phyloP scores from a whole-genome alignment of 2,888 invertebrate genomes.

The Onchidella celtica region DNA sequence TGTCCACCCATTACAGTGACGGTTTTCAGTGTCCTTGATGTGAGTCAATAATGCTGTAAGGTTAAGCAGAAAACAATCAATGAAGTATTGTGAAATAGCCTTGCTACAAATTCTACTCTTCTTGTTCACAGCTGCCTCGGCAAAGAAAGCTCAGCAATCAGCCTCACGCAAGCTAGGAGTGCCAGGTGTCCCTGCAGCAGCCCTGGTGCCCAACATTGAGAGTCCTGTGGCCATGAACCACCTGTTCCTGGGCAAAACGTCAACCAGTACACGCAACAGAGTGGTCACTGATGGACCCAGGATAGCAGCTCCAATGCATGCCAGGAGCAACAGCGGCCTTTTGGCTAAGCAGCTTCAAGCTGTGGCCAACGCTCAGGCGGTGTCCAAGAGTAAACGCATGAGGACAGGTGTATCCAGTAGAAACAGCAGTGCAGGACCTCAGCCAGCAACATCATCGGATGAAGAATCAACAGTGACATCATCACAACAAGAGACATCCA shows the following conservation, averaged over 20 bases:
- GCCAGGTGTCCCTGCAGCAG: conserved; percentile 48
- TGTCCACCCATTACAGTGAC: no score
- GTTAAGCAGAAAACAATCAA: no score
- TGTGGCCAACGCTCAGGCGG: conserved; percentile 50
- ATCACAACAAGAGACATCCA: not conserved
- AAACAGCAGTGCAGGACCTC: not conserved
- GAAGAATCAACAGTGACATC: not conserved
- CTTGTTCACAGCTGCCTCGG: conserved; percentile 71
- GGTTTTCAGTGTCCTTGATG: no score
- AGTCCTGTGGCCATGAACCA: conserved; percentile 78
- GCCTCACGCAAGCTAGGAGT: not conserved
- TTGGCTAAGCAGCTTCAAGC: conserved; percentile 54
- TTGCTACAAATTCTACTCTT: no score
- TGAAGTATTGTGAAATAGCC: no score
- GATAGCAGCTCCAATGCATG: conserved; percentile 55
- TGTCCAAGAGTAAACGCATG: conserved; percentile 44
- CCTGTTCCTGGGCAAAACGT: conserved; percentile 73
- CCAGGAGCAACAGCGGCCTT: conserved; percentile 17
- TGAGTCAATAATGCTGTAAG: no score
- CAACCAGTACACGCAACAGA: conserved; percentile 62
- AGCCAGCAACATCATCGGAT: not conserved
- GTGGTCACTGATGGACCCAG: conserved; percentile 72
- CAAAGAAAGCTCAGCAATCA: conserved; percentile 56
- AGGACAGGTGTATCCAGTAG: conserved; percentile 15
- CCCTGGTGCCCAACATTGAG: conserved; percentile 71